phyloP scores from a whole-genome alignment of 2,113 vertebrate species.

The Lathamus discolor region DNA sequence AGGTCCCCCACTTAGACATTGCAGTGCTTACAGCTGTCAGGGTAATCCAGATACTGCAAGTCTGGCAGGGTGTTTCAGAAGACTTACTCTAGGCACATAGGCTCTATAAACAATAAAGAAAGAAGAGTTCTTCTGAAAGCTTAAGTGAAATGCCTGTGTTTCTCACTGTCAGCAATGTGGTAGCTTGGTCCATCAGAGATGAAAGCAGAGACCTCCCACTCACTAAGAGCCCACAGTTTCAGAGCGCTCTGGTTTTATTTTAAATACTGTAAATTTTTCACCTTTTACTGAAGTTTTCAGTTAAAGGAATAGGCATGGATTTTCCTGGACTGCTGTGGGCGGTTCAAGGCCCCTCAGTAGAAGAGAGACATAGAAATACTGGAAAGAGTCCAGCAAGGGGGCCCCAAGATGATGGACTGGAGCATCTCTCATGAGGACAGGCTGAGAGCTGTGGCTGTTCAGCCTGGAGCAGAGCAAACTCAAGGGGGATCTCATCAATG shows the following conservation, averaged over 20 bases:
- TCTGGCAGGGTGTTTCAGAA: neutral
- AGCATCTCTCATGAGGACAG: neutral
- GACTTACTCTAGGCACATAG: neutral
- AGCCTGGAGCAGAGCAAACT: neutral
- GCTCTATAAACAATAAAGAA: neutral
- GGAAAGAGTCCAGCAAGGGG: neutral
- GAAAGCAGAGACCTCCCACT: neutral
- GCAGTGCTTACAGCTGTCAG: neutral
- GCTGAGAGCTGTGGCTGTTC: neutral
- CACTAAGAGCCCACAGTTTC: neutral
- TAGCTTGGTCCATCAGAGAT: neutral
- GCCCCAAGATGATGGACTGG: too few species aligned
- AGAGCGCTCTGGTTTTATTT: neutral
- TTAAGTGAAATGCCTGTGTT: neutral
- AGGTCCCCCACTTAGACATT: neutral
- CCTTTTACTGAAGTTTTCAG: neutral
- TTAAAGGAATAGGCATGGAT: neutral
- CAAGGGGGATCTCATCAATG: too few species aligned
- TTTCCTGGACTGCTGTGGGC: neutral
- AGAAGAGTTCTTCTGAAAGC: neutral
- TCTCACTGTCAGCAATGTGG: neutral
- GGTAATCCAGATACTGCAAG: neutral
- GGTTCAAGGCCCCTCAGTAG: neutral
- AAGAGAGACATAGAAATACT: neutral
- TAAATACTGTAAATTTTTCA: neutral